A percentile compares a stretch with the other conserved stretches of the same genome.
Conservation (phyloP, 2,888 invertebrate genomes). For the Julus scandinavius region DNA sequence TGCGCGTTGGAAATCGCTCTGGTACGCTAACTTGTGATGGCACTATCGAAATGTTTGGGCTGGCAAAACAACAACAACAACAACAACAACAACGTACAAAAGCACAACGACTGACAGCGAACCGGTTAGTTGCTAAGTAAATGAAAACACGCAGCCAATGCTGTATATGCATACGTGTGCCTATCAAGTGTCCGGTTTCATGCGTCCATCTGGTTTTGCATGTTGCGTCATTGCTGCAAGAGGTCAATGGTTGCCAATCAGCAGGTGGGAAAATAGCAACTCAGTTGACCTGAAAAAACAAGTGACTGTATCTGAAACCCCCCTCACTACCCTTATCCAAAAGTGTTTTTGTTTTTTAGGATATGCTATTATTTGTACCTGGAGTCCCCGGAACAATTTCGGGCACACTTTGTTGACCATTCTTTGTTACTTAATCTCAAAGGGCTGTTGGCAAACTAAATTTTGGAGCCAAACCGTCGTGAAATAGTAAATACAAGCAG, state of each 20-base stretch:
- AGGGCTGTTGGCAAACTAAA: too few relatives aligned
- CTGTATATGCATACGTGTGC: too few relatives aligned
- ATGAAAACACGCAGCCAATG: neutral
- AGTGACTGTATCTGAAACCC: neutral
- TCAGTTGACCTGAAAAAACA: neutral
- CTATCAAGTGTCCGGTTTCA: too few relatives aligned
- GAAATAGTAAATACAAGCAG: too few relatives aligned
- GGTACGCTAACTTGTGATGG: neutral
- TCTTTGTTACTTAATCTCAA: too few relatives aligned
- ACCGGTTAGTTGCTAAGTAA: neutral
- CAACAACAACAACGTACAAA: neutral
- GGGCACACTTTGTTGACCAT: too few relatives aligned
- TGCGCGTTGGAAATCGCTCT: neutral
- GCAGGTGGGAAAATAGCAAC: neutral
- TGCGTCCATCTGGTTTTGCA: neutral
- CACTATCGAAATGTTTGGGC: neutral
- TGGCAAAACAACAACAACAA: neutral
- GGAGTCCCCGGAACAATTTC: too few relatives aligned
- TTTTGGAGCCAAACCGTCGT: too few relatives aligned
- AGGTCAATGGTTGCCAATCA: neutral
- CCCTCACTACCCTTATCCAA: neutral
- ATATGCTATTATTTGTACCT: too few relatives aligned
- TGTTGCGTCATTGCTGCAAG: neutral
- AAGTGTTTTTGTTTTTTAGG: too few relatives aligned
- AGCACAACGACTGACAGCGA: neutral